Conservation (phyloP, 2,797 vertebrate species). For the Loriculus beryllinus region DNA sequence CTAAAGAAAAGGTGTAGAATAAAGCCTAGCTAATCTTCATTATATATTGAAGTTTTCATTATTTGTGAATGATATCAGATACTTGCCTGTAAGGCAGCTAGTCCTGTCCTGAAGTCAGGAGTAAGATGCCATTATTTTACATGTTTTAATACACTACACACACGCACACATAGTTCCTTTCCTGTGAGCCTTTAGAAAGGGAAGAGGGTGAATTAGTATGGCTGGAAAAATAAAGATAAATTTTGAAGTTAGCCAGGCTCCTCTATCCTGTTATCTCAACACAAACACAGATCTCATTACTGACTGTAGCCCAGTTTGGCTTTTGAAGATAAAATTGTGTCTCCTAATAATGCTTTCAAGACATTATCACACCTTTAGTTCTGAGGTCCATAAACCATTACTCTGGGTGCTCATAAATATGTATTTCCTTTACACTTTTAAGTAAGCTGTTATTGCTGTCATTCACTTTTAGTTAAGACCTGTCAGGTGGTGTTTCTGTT, state of each 20-base stretch:
- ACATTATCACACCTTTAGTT: conserved; percentile 30
- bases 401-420: conserved; percentile 62
- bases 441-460: conserved; percentile 63
- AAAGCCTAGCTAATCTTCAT: neutral
- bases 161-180: neutral
- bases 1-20: neutral
- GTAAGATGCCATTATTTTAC: neutral
- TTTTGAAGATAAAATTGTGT: conserved; percentile 22
- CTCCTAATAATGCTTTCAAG: conserved; percentile 17
- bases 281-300: neutral
- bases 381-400: conserved; percentile 25
- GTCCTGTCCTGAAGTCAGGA: neutral
- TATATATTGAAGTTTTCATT: neutral
- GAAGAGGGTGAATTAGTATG: neutral
- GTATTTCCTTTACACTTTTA: conserved; percentile 50
- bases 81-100: neutral
- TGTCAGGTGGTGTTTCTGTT: conserved; percentile 63
- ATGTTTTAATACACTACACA: neutral
- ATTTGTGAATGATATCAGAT: neutral
- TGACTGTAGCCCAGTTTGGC: neutral
- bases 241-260: neutral
- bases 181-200: neutral
- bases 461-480: conserved; percentile 66
- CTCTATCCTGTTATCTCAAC: neutral
- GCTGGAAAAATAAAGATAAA: neutral